Conservation (phyloP, 1,140 invertebrate species). For the Camponotus floridanus region DNA sequence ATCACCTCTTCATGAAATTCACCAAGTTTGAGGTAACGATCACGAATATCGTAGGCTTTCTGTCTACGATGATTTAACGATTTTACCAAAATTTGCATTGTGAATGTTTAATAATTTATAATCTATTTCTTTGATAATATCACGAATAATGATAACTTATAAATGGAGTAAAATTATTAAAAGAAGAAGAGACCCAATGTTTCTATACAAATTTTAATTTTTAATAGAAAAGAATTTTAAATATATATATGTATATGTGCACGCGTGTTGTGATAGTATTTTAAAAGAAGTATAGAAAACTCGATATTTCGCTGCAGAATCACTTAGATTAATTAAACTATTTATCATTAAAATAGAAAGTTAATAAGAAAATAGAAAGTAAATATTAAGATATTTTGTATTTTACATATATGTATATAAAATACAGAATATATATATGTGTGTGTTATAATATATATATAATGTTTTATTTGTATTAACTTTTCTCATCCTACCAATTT, state of each 20-base stretch:
- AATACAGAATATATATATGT: too few relatives aligned
- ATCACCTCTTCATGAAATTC: conserved; percentile 45
- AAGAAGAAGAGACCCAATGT: too few relatives aligned
- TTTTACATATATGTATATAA: too few relatives aligned
- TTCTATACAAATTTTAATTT: background rate
- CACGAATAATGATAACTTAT: background rate
- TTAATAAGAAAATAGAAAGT: background rate
- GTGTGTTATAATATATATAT: background rate
- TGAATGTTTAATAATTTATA: background rate
- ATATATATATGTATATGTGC: too few relatives aligned
- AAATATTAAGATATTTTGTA: background rate
- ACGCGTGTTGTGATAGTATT: background rate
- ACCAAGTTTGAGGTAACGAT: conserved; percentile 34
- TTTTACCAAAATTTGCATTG: conserved; percentile 22
- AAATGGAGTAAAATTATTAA: background rate
- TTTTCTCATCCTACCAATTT: conserved; percentile 1
- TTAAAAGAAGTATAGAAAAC: background rate
- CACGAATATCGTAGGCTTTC: conserved; percentile 3
- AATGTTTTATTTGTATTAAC: background rate
- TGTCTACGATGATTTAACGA: background rate
- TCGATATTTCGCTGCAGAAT: background rate
- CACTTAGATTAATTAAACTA: background rate
- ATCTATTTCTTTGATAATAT: conserved; percentile 15
- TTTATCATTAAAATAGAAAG: background rate
- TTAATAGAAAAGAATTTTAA: background rate